Evolutionary conservation across 2,888 invertebrate species (phyloP), one percentile per base, ranked within the genome.

Genomic region (Nomada ruficornis): DNA sequence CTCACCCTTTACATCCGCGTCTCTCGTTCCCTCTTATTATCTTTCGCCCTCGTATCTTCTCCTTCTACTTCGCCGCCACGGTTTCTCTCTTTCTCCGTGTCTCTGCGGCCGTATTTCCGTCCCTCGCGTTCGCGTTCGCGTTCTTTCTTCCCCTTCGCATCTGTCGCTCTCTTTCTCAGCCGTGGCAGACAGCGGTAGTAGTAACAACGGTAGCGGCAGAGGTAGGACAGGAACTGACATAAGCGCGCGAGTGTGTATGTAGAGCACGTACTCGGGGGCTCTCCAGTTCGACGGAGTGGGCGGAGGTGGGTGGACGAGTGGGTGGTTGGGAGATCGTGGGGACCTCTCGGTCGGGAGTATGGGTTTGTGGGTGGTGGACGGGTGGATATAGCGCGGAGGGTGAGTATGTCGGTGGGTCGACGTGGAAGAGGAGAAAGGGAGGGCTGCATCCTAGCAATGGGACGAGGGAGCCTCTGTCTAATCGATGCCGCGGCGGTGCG

Each of bases 401-500:
- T 80, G 85, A 82, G 83, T 85, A 79, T 81, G 83, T 77, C 77
- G 83, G 83, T 73, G 77, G 83, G 81, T 74, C 74, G 86, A 71
- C 64, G 86, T 69, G 80, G 76, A 76, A 77, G 84, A 83, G 87
- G 83, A 80, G 84, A 80, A 83, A 84, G 83, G 86, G 86, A 83
- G 88, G 86, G 87, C 89, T 91, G 91, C 91, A 91, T 91, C 89
- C 85, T 91, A 89, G 90, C 86, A 87, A 89, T 90, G 89, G 91
- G 89, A 91, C 89, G 91, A 90, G 91, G 89, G 89, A 91, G 91
- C 90, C 90, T 91, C 92, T 93, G 93, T 93, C 93, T 93, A 93
- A 93, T 93, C 93, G 93, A 93, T 93, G 93, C 93, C 93, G 93
- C 93, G 91, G 92, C 91, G 92, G 93, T 93, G 93, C 93, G 93